Conservation (phyloP, 1,140 invertebrate genomes). For the Phocides pigmalion region DNA sequence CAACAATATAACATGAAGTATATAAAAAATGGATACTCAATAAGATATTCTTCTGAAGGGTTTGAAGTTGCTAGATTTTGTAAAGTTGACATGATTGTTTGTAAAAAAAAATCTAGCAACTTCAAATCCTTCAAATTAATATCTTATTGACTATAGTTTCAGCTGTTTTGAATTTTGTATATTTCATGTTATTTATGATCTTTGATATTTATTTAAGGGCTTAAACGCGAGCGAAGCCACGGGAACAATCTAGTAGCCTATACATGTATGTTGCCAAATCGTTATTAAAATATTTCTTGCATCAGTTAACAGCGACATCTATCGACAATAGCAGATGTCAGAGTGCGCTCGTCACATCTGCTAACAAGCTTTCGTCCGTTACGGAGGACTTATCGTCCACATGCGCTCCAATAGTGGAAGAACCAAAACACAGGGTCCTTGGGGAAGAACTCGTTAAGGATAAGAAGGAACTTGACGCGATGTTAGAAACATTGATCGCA, state of each 20-base stretch:
- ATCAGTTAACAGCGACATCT: slow-evolving; percentile 23
- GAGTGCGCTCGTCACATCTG: slow-evolving; percentile 7
- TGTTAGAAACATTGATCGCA: neutral
- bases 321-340: slow-evolving; percentile 25
- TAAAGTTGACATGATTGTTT: too few relatives aligned
- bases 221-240: too few relatives aligned
- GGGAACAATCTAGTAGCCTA: neutral
- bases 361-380: neutral
- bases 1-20: too few relatives aligned
- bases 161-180: too few relatives aligned
- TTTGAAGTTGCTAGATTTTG: too few relatives aligned
- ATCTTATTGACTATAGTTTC: too few relatives aligned
- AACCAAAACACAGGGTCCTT: neutral
- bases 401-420: slow-evolving; percentile 3
- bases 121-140: too few relatives aligned
- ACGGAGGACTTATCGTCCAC: slow-evolving; percentile 2
- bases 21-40: too few relatives aligned
- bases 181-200: too few relatives aligned
- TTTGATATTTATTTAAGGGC: too few relatives aligned
- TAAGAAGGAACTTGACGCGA: neutral
- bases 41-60: too few relatives aligned
- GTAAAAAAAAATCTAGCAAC: too few relatives aligned
- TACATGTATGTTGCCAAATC: neutral
- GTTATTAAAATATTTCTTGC: neutral
- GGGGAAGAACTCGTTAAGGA: neutral